These are phyloP conservation scores for Axea sp. DNA, from an alignment of 2,888 invertebrate species.

Conservation along the genomic window DNA sequence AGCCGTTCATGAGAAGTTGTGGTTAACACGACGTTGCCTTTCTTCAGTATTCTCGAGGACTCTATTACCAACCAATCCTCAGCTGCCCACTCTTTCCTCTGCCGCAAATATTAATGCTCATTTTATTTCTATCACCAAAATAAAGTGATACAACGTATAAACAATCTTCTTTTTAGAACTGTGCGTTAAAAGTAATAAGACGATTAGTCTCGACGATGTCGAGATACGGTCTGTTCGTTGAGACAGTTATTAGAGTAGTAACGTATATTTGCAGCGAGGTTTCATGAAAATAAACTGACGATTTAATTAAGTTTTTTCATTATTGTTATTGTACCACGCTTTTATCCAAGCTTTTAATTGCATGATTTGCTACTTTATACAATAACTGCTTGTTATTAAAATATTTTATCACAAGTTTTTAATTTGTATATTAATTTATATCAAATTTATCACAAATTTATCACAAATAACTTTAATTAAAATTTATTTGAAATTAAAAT, in stretches of 20 bases:
- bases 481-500: too few relatives aligned
- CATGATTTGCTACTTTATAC: too few relatives aligned
- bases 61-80: slow-evolving; percentile 70
- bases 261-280: not conserved
- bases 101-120: slow-evolving; percentile 39
- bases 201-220: slow-evolving; percentile 9
- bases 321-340: too few relatives aligned
- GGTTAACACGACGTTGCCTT: slow-evolving; percentile 65
- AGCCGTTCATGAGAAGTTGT: slow-evolving; percentile 62
- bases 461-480: too few relatives aligned
- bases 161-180: slow-evolving; percentile 12
- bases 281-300: not conserved
- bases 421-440: too few relatives aligned
- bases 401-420: too few relatives aligned
- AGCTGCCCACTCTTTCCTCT: slow-evolving; percentile 59
- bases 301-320: slow-evolving; percentile 19
- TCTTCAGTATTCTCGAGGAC: slow-evolving; percentile 67
- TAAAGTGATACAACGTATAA: slow-evolving; percentile 44
- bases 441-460: too few relatives aligned
- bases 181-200: slow-evolving; percentile 16
- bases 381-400: too few relatives aligned
- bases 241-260: slow-evolving; percentile 12
- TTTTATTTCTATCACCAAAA: slow-evolving; percentile 52
- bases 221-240: slow-evolving; percentile 7
- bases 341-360: too few relatives aligned